Evolutionary conservation across 2,888 invertebrate genomes (phyloP), one percentile per base, ranked within the genome.

Genomic region (Acanthosepion esculentum): DNA sequence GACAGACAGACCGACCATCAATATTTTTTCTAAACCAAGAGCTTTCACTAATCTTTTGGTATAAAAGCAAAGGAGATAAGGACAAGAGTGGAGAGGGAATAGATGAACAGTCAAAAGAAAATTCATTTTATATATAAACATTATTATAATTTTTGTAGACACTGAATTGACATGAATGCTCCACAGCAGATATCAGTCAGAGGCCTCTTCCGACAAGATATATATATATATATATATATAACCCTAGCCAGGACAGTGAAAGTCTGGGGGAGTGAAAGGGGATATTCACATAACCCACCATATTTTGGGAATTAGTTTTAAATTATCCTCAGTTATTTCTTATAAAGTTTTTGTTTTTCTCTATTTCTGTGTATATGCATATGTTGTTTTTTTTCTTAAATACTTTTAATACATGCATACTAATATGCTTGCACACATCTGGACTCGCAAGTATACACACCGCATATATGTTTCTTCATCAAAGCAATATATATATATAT

Each of bases 11-110:
- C 78, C 20, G 26, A 78, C 78, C 78, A 78, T 78, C n/a, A 41
- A 41, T 3, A 2, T 41, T 41, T 41, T 41, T 41, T 41, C 41
- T 41, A 41, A 41, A 41, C 41, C n/a, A 78, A n/a, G 78, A 78
- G n/a, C 78, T 78, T 78, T 78, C n/a, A 78, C n/a, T n/a, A 78
- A 78, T 78, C 78, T 33, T 78, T 78, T 78, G 78, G 78, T 33
- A 64, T 41, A 78, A 78, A 78, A 78, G 78, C 15, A 59, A 59
- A 59, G 5, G 23, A 59, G 59, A 59, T 59, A 26, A 59, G 59
- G 26, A 59, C 33, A 78, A 78, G 78, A 78, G 12, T 78, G 78
- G 78, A 78, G 78, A 33, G 78, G 33, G 33, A 78, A 33, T 5
- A 78, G 78, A 78, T 78, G n/a, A 33, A 78, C 33, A 78, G 78